Evolutionary conservation across 1,140 invertebrate genomes (phyloP).

Genomic region (Aphelenchoides besseyi): DNA sequence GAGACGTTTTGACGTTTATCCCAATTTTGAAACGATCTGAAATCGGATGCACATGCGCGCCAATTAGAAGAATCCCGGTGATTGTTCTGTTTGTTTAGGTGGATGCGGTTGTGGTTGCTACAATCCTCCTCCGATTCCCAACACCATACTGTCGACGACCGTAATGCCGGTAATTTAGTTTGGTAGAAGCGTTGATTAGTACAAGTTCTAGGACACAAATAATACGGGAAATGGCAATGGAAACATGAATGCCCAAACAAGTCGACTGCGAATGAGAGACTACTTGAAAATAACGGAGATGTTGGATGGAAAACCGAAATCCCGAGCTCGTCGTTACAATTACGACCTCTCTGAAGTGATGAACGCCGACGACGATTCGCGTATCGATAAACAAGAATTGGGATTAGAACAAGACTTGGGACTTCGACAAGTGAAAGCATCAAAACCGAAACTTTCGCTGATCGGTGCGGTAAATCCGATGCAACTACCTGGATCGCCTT

Average conservation of each 20-base stretch:
- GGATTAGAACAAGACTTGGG: background rate
- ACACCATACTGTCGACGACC: background rate
- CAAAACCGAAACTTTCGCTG: background rate
- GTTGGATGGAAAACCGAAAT: background rate
- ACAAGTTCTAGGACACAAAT: no score
- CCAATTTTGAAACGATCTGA: no score
- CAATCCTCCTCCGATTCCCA: background rate
- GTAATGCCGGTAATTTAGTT: no score
- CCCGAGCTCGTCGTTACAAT: slow-evolving; percentile 6
- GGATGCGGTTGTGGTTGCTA: background rate
- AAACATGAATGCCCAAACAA: no score
- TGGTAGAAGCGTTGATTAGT: no score
- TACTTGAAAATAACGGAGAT: background rate
- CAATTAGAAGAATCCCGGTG: background rate
- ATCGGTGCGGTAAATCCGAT: slow-evolving; percentile 7
- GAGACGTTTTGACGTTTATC: no score
- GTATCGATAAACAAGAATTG: background rate
- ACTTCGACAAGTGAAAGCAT: background rate
- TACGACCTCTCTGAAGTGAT: background rate
- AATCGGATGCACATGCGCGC: no score
- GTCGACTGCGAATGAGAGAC: background rate
- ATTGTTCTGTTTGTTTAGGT: background rate
- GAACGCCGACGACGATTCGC: background rate
- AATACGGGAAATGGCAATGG: no score
- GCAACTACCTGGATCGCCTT: background rate